Percentiles rank a stretch among this genome's conserved stretches.
Conservation (phyloP, 1,140 invertebrate genomes). For the Zaprionus nigranus region DNA sequence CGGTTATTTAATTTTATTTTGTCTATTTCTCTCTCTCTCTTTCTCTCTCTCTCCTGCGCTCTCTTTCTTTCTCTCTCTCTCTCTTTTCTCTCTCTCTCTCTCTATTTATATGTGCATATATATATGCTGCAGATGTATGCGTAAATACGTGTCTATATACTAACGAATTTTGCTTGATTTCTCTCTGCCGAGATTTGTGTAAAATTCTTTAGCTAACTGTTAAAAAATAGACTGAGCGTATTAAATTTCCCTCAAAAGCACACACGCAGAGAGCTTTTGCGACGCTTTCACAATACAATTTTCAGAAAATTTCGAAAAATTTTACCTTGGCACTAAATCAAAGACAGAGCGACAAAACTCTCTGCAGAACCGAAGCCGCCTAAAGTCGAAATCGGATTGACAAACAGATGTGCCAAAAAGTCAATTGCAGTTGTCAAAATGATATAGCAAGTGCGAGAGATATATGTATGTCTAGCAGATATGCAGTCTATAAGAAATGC, state of each 20-base stretch:
- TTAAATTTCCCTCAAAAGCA: conserved; percentile 43
- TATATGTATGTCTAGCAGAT: not conserved
- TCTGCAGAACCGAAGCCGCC: not conserved
- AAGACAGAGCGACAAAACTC: conserved; percentile 36
- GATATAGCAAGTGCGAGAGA: too few relatives aligned
- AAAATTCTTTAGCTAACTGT: conserved; percentile 43
- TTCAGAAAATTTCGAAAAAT: conserved; percentile 47
- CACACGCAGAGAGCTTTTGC: conserved; percentile 35
- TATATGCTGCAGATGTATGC: not conserved
- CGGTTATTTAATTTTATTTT: conserved; percentile 49
- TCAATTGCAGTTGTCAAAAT: conserved; percentile 41
- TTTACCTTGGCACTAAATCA: conserved; percentile 77
- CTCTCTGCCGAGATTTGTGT: conserved; percentile 27
- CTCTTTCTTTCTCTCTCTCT: not conserved
- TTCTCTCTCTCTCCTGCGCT: not conserved
- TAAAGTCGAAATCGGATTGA: conserved; percentile 13
- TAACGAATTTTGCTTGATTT: conserved; percentile 22
- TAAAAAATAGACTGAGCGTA: conserved; percentile 55
- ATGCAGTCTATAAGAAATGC: not conserved
- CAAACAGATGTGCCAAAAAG: conserved; percentile 33
- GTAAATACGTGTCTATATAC: conserved; percentile 8
- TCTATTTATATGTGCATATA: conserved; percentile 12
- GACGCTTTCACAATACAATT: not conserved
- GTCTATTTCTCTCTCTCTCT: conserved; percentile 1
- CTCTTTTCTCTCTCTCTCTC: not conserved